Conservation (phyloP, 2,113 vertebrate genomes). For the Dromaius novaehollandiae region DNA sequence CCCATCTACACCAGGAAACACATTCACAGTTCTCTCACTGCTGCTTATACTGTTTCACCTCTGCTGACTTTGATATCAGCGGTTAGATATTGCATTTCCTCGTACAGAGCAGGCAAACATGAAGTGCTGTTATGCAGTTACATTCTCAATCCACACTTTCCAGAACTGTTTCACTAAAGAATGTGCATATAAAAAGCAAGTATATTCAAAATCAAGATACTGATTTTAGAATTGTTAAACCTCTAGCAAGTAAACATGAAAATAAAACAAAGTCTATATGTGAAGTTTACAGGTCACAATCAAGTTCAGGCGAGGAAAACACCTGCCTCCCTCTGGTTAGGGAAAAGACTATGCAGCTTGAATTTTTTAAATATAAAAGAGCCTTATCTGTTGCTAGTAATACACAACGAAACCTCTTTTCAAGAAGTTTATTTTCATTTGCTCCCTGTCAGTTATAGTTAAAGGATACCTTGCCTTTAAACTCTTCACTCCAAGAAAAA, state of each 20-base stretch:
- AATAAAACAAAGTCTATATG: background rate
- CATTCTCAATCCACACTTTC: background rate
- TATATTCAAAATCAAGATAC: background rate
- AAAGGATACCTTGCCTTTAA: background rate
- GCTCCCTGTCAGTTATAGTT: background rate
- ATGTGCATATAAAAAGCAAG: background rate
- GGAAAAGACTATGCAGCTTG: background rate
- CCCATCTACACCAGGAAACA: background rate
- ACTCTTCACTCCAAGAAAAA: background rate
- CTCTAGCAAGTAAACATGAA: background rate
- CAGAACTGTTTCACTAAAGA: background rate
- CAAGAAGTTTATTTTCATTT: background rate
- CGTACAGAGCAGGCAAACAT: background rate
- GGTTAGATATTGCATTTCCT: background rate
- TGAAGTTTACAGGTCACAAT: background rate
- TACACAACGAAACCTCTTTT: background rate
- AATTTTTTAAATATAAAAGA: background rate
- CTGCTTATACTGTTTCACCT: background rate
- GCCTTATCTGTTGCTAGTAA: background rate
- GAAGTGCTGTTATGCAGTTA: background rate
- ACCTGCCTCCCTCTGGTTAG: background rate
- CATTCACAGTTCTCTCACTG: background rate
- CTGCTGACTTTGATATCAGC: background rate
- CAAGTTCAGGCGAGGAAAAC: background rate
- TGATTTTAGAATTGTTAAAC: background rate